Percentiles rank a stretch among this genome's conserved stretches.
phyloP scores from a whole-genome alignment of 2,888 invertebrate species.

The Andricus quercusramuli region DNA sequence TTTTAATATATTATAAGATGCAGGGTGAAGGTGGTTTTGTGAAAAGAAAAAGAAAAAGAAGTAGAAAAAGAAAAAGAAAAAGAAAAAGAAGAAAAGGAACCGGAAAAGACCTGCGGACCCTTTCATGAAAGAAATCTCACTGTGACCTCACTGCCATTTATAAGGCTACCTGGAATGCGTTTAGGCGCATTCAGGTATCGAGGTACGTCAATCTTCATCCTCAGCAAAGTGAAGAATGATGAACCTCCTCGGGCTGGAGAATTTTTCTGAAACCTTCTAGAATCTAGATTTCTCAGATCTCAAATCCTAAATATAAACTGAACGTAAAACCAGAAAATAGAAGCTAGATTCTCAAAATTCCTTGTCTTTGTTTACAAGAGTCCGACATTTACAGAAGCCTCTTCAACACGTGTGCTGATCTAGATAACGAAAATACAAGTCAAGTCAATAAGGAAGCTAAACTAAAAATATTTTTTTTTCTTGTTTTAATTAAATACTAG shows the following conservation, averaged over 20 bases:
- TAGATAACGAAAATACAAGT: background rate
- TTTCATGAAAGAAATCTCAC: background rate
- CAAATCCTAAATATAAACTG: background rate
- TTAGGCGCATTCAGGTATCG: background rate
- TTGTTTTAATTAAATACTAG: no score
- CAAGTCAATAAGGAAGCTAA: no score
- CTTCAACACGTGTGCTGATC: background rate
- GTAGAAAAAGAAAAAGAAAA: background rate
- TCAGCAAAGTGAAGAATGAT: background rate
- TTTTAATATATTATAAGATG: background rate
- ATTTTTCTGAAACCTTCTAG: background rate
- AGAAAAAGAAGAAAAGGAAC: background rate
- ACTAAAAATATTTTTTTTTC: no score
- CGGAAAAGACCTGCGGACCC: background rate
- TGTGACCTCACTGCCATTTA: slow-evolving; percentile 3
- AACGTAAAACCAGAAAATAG: background rate
- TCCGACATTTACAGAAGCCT: background rate
- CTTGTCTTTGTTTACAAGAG: background rate
- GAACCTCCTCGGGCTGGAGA: background rate
- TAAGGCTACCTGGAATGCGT: slow-evolving; percentile 12
- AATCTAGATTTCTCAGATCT: background rate
- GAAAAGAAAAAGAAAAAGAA: background rate
- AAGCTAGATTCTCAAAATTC: background rate
- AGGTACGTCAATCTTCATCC: slow-evolving; percentile 6
- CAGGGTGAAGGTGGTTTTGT: background rate